Percentiles rank a stretch among this genome's conserved stretches.
Conservation (phyloP, 1,140 invertebrate genomes). For the Hyposmocoma kahamanoa region DNA sequence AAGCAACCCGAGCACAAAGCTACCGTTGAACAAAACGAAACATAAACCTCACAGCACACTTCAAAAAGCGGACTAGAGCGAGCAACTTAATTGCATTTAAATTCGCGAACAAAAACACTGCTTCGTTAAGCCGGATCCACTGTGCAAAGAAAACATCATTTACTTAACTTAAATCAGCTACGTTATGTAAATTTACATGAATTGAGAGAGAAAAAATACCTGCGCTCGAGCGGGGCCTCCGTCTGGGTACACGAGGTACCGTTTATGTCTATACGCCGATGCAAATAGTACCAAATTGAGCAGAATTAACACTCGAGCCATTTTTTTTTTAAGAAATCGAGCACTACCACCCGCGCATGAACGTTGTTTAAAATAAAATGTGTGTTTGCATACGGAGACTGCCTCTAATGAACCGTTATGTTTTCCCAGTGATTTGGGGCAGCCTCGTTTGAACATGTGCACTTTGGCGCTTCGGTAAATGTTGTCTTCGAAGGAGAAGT, state of each 20-base stretch:
- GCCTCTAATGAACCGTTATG: slow-evolving; percentile 68
- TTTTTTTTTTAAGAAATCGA: slow-evolving; percentile 29
- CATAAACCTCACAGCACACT: slow-evolving; percentile 12
- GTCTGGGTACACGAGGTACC: slow-evolving; percentile 67
- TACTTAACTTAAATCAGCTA: slow-evolving; percentile 55
- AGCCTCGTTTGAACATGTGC: slow-evolving; percentile 11
- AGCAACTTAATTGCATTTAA: slow-evolving; percentile 59
- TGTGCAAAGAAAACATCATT: slow-evolving; percentile 62
- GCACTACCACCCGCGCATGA: slow-evolving; percentile 39
- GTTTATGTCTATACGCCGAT: slow-evolving; percentile 38
- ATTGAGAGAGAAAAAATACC: slow-evolving; percentile 39
- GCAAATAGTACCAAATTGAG: slow-evolving; percentile 38
- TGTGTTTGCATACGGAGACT: slow-evolving; percentile 53
- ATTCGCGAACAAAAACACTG: slow-evolving; percentile 61
- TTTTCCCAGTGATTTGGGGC: slow-evolving; percentile 50
- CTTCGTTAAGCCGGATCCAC: slow-evolving; percentile 58
- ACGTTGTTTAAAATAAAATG: slow-evolving; percentile 54
- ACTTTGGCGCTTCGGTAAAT: too few species aligned
- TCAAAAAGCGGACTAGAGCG: slow-evolving; percentile 27
- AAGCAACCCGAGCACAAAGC: too few species aligned
- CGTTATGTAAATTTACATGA: slow-evolving; percentile 41
- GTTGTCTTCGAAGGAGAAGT: too few species aligned
- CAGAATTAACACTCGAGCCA: slow-evolving; percentile 42
- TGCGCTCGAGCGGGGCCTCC: slow-evolving; percentile 67
- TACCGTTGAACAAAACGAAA: slow-evolving; percentile 2